Base-by-base conservation (phyloP, 2,888 invertebrate species). In the Lordiphosa andalusiaca region DNA sequence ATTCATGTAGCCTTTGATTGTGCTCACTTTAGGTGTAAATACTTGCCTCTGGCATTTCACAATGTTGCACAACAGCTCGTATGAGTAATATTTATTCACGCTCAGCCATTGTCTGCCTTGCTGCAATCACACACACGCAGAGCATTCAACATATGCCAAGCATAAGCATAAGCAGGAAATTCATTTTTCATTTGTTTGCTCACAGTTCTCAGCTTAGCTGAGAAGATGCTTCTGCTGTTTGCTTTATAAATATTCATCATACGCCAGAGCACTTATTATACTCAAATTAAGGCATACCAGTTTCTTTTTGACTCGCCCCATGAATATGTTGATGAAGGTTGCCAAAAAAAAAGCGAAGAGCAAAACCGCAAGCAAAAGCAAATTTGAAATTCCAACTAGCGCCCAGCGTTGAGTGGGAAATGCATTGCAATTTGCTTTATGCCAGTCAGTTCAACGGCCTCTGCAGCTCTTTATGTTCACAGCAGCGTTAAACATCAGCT, bases 181-280 rank as follows among this genome's bases (percentile, higher is more conserved):
- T 84, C 82, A 81, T 81, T 81, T 81, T 81, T 81, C 81, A 81
- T 81, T 84, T 84, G 80, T 83, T 83, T 83, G 80, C 61, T 66
- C 61, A 72, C 72, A 73, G 67, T 73, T 69, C 44, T 59, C 52
- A 30, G 49, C 33, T 58, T n/a, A 40, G 50, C 30, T 25, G 35
- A 36, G 63, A 67, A 81, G 71, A 71, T 49, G 59, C 55, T 59
- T 49, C 46, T 63, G 61, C 52, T 51, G 50, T 53, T 57, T 46
- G 54, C 67, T 69, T 74, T 80, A 81, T 81, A 73, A 84, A 81
- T 81, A 81, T 81, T 81, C 84, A 81, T 81, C 71, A 75, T 69
- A 68, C 54, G 73, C 56, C 74, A 67, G 47, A 56, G 65, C 73
- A 72, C 84, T 76, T 84, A 80, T 80, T 84, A 84, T 77, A 74